Conservation (phyloP, 2,888 invertebrate species). For the Sinodicranocentrus sp. region DNA sequence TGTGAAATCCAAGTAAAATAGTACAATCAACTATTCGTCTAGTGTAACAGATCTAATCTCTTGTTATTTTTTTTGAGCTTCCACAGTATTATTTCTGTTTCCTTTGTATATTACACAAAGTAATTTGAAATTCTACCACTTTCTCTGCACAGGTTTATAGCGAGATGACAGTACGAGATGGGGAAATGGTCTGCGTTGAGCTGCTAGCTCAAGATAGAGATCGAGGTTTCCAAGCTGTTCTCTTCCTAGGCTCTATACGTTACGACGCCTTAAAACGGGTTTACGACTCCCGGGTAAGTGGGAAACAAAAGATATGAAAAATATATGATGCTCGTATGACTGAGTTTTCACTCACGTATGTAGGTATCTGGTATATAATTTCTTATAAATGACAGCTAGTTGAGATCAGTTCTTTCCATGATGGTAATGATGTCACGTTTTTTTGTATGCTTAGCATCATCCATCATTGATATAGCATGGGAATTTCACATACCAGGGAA, state of each 20-base stretch:
- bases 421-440: no score
- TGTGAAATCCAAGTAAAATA: no score
- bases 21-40: no score
- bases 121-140: neutral
- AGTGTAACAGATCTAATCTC: conserved; percentile 9
- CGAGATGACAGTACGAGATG: conserved; percentile 97
- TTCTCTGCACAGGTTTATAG: conserved; percentile 86
- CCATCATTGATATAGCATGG: no score
- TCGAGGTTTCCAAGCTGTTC: conserved; percentile 92
- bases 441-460: no score
- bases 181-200: conserved; percentile 99
- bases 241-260: conserved; percentile 97
- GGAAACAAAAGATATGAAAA: conserved; percentile 1
- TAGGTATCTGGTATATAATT: no score
- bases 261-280: conserved; percentile 98
- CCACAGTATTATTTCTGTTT: neutral
- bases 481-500: no score
- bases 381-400: no score
- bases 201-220: conserved; percentile 94
- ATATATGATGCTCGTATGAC: no score
- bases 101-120: neutral
- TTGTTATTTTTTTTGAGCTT: neutral
- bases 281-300: conserved; percentile 94
- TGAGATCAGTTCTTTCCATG: no score
- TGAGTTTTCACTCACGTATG: no score